Percentiles rank a stretch among this genome's conserved stretches.
These are phyloP conservation scores for Nymphicus hollandicus DNA, from an alignment of 2,113 vertebrate species.

Conservation along the genomic window DNA sequence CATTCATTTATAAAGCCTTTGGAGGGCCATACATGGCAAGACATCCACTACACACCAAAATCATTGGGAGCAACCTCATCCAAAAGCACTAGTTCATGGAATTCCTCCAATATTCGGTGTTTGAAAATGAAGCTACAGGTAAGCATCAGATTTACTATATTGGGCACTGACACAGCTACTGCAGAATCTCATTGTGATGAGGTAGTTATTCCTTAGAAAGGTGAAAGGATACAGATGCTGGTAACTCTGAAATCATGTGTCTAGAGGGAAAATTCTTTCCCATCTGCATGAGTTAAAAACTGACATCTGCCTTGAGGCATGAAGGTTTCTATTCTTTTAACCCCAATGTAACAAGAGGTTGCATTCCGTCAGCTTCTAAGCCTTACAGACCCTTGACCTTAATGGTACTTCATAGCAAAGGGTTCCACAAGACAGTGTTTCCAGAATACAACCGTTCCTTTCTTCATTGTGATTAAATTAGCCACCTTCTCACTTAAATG, in stretches of 20 bases:
- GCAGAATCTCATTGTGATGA: background rate
- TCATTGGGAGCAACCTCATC: background rate
- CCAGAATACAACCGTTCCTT: background rate
- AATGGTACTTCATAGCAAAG: background rate
- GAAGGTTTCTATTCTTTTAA: background rate
- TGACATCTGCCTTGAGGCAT: background rate
- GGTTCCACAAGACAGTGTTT: background rate
- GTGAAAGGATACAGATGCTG: background rate
- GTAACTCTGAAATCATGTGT: background rate
- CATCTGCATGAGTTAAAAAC: background rate
- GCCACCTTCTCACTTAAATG: background rate
- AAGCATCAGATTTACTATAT: background rate
- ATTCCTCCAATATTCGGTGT: background rate
- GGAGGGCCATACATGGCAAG: background rate
- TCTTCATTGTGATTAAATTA: background rate
- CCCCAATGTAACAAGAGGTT: background rate
- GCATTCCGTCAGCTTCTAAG: background rate
- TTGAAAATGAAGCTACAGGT: background rate
- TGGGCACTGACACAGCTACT: background rate
- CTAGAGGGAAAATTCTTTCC: background rate
- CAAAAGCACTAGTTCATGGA: background rate
- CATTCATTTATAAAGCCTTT: background rate
- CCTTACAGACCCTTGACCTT: background rate
- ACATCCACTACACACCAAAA: background rate
- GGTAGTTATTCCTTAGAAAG: background rate